Percentiles rank a stretch among this genome's conserved stretches.
phyloP scores from a whole-genome alignment of 2,113 vertebrate genomes.

The Aptenodytes forsteri region DNA sequence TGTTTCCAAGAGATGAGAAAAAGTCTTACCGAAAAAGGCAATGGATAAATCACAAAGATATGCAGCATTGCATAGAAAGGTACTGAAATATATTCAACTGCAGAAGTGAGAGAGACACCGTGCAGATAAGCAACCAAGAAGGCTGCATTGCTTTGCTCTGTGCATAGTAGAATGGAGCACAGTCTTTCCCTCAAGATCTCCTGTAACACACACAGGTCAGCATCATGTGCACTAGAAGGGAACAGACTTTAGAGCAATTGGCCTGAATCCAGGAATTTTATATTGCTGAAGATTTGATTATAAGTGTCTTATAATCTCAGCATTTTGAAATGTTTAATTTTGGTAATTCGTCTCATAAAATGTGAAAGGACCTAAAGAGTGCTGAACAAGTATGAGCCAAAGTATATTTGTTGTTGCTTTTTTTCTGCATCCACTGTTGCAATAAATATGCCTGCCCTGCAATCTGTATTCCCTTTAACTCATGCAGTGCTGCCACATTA shows the following conservation, averaged over 20 bases:
- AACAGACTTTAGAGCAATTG: not conserved
- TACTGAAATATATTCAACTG: not conserved
- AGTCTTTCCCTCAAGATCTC: not conserved
- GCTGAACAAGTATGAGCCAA: not conserved
- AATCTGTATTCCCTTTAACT: not conserved
- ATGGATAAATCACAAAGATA: not conserved
- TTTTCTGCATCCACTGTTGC: not conserved
- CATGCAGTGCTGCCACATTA: not conserved
- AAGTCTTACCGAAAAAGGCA: not conserved
- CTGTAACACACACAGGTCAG: not conserved
- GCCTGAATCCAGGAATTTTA: not conserved
- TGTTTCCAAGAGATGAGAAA: not conserved
- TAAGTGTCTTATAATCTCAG: not conserved
- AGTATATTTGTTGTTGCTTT: not conserved
- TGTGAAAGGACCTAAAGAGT: not conserved
- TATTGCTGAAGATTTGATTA: not conserved
- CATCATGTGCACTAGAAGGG: not conserved
- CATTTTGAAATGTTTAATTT: constrained; percentile 38
- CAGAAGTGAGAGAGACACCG: not conserved
- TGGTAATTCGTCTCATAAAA: not conserved
- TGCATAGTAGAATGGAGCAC: not conserved
- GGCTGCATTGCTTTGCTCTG: not conserved
- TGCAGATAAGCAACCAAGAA: not conserved
- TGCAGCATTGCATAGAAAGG: not conserved
- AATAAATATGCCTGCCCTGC: not conserved